phyloP scores from a whole-genome alignment of 2,888 invertebrate genomes.

The Pemphredon lugubris region DNA sequence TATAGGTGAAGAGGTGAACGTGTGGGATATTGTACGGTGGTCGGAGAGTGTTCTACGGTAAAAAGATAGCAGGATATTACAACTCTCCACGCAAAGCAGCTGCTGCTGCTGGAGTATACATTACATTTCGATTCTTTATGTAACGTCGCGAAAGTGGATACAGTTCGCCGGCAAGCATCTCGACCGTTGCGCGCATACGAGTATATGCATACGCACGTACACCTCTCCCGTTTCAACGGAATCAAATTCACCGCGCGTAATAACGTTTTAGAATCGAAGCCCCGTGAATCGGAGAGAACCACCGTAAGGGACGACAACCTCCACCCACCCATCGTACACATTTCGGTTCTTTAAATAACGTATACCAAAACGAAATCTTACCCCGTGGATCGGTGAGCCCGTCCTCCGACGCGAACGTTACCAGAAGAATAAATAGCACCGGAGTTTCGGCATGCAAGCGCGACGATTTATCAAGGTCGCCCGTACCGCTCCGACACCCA shows the following conservation, averaged over 20 bases:
- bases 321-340: background rate
- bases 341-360: conserved; percentile 44
- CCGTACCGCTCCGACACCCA: background rate
- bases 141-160: conserved; percentile 53
- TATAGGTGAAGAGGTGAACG: conserved; percentile 21
- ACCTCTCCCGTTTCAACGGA: conserved; percentile 34
- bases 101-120: conserved; percentile 12
- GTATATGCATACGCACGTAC: too few species aligned
- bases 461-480: conserved; percentile 25
- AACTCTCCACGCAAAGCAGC: conserved; percentile 30
- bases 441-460: conserved; percentile 1
- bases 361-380: conserved; percentile 24
- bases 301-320: background rate
- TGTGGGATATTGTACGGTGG: conserved; percentile 35
- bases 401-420: conserved; percentile 10
- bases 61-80: conserved; percentile 40
- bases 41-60: conserved; percentile 30
- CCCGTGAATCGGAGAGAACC: background rate
- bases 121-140: conserved; percentile 51
- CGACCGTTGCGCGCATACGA: too few species aligned
- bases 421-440: conserved; percentile 29
- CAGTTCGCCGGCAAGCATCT: conserved; percentile 12
- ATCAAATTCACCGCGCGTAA: conserved; percentile 1
- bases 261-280: background rate
- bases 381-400: conserved; percentile 10